Conservation (phyloP, 2,113 vertebrate genomes). For the Malurus alboscapulatus region DNA sequence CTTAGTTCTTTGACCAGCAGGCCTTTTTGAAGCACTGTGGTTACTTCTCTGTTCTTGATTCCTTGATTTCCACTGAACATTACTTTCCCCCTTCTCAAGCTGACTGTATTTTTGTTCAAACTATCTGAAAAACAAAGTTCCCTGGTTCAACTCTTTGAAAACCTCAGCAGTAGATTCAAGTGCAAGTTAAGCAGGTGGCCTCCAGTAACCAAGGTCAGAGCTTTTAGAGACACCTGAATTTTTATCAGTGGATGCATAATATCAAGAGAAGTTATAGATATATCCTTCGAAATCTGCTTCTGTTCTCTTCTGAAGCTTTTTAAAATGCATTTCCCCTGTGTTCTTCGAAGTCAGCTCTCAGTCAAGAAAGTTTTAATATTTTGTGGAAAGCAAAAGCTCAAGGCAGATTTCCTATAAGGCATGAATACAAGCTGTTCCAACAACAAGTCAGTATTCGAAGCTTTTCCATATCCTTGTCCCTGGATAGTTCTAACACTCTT, state of each 20-base stretch:
- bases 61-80: background rate
- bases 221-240: background rate
- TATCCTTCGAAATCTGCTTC: background rate
- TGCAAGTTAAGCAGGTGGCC: background rate
- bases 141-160: background rate
- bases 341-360: background rate
- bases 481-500: background rate
- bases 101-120: background rate
- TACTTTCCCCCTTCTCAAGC: background rate
- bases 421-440: background rate
- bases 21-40: background rate
- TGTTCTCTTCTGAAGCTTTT: background rate
- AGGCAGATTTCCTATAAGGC: background rate
- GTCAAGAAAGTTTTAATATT: background rate
- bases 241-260: background rate
- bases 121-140: background rate
- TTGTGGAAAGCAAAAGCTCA: background rate
- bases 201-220: background rate
- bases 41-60: background rate
- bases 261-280: background rate
- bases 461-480: background rate
- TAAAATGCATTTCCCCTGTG: background rate
- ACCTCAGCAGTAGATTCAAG: background rate
- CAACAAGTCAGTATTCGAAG: background rate
- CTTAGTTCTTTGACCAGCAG: background rate